Base-by-base conservation (phyloP, 2,888 invertebrate species). In the Girardia tigrina region DNA sequence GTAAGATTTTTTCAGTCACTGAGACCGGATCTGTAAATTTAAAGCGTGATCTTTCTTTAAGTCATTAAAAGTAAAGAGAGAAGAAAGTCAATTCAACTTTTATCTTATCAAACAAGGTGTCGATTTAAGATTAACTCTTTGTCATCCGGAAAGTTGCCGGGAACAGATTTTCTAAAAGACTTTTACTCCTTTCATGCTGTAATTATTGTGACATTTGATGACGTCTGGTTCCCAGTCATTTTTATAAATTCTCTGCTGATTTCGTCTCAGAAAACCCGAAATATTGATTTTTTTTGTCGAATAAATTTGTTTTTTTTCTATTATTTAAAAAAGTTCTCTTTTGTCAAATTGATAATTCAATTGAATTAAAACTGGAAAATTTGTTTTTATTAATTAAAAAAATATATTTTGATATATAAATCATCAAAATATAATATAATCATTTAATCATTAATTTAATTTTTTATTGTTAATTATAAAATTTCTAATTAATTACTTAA, bases 1-100 rank as follows among this genome's bases (percentile, higher is more conserved):
- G 56, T 20, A 56, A 56, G 4, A n/a, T 56, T 56, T 56, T 56
- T 16, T 56, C 6, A 56, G 56, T 56, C 56, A 56, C 56, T 56
- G 56, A 56, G 56, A 56, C 56, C 56, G 56, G 56, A 56, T 56
- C 56, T 56, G 56, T 56, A 56, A 56, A 56, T 56, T 56, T 56
- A 56, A 56, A n/a, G 56, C 56, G 56, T 56, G 56, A 56, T 56
- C 56, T 56, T 56, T 56, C 56, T 56, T 56, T 56, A 56, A 56
- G 56, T 56, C 56, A 56, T 56, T 56, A 56, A 56, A 56, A 56
- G 56, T 56, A 56, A 56, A 56, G 56, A n/a, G 56, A 56, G 56
- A 56, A 56, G 56, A 56, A 56, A 56, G 56, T 56, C 56, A 56
- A 56, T 56, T 56, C 56, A 56, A 56, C 56, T 56, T 56, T 56